Conservation (phyloP, 2,888 invertebrate species). For the Mythimna impura region DNA sequence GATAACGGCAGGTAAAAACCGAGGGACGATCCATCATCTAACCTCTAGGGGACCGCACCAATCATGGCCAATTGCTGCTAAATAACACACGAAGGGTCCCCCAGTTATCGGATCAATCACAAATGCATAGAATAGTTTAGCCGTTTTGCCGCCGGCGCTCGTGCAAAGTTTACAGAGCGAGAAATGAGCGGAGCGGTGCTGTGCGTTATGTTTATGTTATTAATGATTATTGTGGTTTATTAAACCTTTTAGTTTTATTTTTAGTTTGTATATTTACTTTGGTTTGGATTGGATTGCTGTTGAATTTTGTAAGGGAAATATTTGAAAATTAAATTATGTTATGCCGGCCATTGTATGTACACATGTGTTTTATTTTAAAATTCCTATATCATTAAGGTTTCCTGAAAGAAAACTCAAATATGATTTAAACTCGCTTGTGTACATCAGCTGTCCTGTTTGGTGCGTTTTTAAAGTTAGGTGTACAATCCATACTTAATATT, state of each 20-base stretch:
- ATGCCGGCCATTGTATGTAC: too few species aligned
- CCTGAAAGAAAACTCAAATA: too few species aligned
- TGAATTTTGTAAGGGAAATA: too few species aligned
- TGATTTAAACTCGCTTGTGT: too few species aligned
- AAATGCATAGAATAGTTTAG: slow-evolving; percentile 85
- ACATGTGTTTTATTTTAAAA: too few species aligned
- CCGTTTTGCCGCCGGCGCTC: slow-evolving; percentile 63
- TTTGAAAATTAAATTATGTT: too few species aligned
- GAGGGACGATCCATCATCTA: slow-evolving; percentile 63
- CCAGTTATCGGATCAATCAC: slow-evolving; percentile 81
- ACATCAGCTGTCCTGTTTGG: too few species aligned
- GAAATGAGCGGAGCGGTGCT: slow-evolving; percentile 32
- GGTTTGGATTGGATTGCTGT: not conserved
- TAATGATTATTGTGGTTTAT: not conserved
- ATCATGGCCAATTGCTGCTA: slow-evolving; percentile 72
- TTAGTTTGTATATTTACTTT: not conserved
- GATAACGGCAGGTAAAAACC: slow-evolving; percentile 62
- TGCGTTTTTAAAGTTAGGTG: too few species aligned
- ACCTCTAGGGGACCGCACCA: slow-evolving; percentile 63
- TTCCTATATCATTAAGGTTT: too few species aligned
- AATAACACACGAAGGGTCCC: slow-evolving; percentile 72
- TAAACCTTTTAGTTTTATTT: slow-evolving; percentile 1
- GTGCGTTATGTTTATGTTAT: slow-evolving; percentile 17
- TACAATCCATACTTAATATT: too few species aligned
- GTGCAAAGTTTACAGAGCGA: slow-evolving; percentile 35